Evolutionary conservation across 2,113 vertebrate species (phyloP), one percentile per base, ranked within the genome.

Genomic region (Hystrix cristata): DNA sequence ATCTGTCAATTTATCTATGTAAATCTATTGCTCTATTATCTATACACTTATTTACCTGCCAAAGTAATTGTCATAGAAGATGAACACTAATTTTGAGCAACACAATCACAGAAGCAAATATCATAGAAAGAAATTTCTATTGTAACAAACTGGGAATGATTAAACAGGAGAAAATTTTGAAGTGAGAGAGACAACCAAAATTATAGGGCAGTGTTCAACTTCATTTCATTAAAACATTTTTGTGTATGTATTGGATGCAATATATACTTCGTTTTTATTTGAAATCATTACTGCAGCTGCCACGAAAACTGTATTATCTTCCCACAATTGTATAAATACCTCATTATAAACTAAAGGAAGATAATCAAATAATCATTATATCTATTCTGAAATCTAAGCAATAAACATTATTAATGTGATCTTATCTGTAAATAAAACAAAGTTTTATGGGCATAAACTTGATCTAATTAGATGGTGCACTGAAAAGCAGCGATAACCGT

Each of bases 391-490:
- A 87, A 65, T 38, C 3, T 51, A 90, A 80, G 34, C 31, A 19
- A 88, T 97, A 38, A 97, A 87, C 18, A 82, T 4, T 93, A 95
- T 94, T 82, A 90, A 84, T 91, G 91, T 72, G 4, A 21, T 96
- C 79, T 79, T 98, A 97, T 96, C 92, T 83, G 89, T 97, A 51
- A 96, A 76, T 97, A 97, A 95, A 87, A 88, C 59, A 53, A 72
- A 43, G 81, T 94, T 90, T 92, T 48, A 14, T 87, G 51, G 46
- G 48, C 62, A 76, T 87, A 8, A 51, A 7, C 92, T 93, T 94
- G 79, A 96, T 96, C 57, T 53, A 96, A 72, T 51, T 96, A 95
- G 71, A 97, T 98, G 65, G 95, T 93, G 97, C 38, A 51, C 55
- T 91, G 31, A 76, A 94, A 98, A 94, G 19, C 48, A 86, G 51